A percentile compares a stretch with the other conserved stretches of the same genome.
These are phyloP conservation scores for Lepeophtheirus salmonis DNA, from an alignment of 1,140 invertebrate genomes.

Conservation along the genomic window DNA sequence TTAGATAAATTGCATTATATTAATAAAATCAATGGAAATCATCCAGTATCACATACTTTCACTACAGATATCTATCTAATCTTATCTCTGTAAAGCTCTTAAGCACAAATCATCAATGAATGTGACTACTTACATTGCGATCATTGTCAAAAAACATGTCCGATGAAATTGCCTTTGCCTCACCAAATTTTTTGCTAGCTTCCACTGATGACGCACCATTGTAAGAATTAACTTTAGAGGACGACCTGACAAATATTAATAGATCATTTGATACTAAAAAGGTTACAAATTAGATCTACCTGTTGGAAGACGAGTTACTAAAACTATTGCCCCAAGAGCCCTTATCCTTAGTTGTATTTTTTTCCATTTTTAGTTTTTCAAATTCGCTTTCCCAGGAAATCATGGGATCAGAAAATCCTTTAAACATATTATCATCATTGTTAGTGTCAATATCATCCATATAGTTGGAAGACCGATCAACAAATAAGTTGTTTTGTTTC, in stretches of 20 bases:
- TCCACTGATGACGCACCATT: not conserved
- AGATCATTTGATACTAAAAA: not conserved
- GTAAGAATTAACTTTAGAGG: not conserved
- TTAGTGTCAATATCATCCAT: not conserved
- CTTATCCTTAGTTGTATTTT: not conserved
- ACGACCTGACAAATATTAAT: not conserved
- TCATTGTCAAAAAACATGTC: conserved; percentile 78
- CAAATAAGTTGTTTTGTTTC: not conserved
- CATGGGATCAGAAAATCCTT: not conserved
- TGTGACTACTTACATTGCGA: conserved; percentile 22
- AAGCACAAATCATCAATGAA: conserved; percentile 5
- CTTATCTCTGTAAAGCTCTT: not conserved
- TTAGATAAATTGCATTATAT: too few relatives aligned
- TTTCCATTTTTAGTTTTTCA: conserved; percentile 4
- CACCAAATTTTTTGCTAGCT: conserved; percentile 65
- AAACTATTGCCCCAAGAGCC: not conserved
- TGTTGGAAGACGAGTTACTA: not conserved
- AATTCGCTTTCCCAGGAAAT: conserved; percentile 10
- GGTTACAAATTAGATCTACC: too few relatives aligned
- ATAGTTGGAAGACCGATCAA: not conserved
- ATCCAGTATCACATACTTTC: not conserved
- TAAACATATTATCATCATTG: not conserved
- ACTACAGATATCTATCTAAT: conserved; percentile 15
- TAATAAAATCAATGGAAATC: too few relatives aligned
- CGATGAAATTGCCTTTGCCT: conserved; percentile 91